Conservation (phyloP, 1,140 invertebrate genomes). For the Metaphire vulgaris region DNA sequence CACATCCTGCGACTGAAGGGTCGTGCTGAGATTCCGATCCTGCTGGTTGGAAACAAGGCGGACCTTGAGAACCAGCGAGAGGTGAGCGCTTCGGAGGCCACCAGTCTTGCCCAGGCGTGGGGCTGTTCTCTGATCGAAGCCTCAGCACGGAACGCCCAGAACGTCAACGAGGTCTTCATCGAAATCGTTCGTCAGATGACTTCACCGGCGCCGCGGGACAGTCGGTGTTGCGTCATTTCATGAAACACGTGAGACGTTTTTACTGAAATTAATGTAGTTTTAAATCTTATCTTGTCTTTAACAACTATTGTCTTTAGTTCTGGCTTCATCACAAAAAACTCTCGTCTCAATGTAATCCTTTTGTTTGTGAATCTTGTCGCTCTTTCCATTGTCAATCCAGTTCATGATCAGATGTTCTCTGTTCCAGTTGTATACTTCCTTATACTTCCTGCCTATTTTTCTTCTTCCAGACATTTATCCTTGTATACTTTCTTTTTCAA, state of each 20-base stretch:
- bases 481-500: too few relatives aligned
- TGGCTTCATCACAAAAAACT: too few relatives aligned
- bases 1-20: conserved; percentile 98
- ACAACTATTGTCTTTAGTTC: too few relatives aligned
- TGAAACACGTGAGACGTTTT: conserved; percentile 19
- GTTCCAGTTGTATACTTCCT: not conserved
- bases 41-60: conserved; percentile 96
- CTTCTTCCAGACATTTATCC: too few relatives aligned
- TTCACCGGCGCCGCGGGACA: not conserved
- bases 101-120: conserved; percentile 82
- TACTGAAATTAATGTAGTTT: too few relatives aligned
- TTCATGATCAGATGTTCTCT: not conserved
- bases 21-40: conserved; percentile 54
- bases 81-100: conserved; percentile 65
- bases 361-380: not conserved
- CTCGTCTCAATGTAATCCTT: too few relatives aligned
- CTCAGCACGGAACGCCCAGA: conserved; percentile 95
- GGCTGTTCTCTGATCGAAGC: conserved; percentile 96
- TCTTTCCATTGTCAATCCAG: not conserved
- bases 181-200: conserved; percentile 99
- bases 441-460: too few relatives aligned
- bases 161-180: conserved; percentile 98
- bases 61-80: conserved; percentile 84
- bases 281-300: too few relatives aligned
- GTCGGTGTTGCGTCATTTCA: conserved; percentile 10